Conservation (phyloP, 2,113 vertebrate genomes). For the Phrynosoma blainvillii region DNA sequence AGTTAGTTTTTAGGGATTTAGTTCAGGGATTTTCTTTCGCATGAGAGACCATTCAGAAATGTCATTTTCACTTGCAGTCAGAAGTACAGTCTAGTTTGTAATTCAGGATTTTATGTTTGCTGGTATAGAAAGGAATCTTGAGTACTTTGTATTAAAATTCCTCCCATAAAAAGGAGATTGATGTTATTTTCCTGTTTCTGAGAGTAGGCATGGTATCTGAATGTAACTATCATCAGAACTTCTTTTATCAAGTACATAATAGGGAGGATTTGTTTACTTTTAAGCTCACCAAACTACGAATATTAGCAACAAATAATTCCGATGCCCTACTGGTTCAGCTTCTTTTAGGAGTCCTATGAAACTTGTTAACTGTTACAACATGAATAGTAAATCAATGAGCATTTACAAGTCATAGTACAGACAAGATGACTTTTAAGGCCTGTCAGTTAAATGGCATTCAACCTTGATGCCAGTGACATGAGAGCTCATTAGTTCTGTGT, state of each 20-base stretch:
- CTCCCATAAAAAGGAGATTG: background rate
- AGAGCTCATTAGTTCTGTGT: background rate
- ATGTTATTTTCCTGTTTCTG: background rate
- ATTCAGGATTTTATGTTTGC: background rate
- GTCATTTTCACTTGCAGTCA: background rate
- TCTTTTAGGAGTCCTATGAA: background rate
- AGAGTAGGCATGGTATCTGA: background rate
- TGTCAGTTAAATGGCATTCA: slow-evolving; percentile 3
- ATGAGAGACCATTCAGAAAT: background rate
- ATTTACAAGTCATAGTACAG: slow-evolving; percentile 19
- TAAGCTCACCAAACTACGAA: background rate
- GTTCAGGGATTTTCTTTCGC: background rate
- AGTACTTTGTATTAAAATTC: slow-evolving; percentile 3
- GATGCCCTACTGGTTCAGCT: background rate
- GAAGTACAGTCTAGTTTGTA: background rate
- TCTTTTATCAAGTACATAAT: background rate
- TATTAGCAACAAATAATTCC: too few species aligned
- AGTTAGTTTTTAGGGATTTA: background rate
- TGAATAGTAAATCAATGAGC: background rate
- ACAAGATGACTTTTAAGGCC: slow-evolving; percentile 2
- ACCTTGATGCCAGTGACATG: background rate
- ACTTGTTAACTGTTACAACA: background rate
- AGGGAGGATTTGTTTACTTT: background rate
- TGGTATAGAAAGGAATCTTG: background rate
- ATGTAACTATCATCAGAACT: slow-evolving; percentile 20